Percentiles rank a stretch among this genome's conserved stretches.
phyloP scores from a whole-genome alignment of 2,797 vertebrate species.

The Sebastes wilsoni region DNA sequence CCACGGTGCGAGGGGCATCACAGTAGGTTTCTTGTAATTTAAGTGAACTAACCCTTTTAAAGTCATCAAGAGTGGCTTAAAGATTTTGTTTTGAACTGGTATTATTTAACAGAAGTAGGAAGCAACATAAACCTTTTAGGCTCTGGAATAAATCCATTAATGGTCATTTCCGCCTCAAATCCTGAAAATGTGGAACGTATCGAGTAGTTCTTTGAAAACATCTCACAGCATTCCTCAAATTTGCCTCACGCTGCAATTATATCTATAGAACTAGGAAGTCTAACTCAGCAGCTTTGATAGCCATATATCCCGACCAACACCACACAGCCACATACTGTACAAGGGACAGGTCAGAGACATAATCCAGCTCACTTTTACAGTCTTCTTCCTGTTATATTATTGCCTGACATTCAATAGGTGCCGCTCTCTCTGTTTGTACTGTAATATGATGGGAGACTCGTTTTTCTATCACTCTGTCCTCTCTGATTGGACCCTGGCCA shows the following conservation, averaged over 20 bases:
- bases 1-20: background rate
- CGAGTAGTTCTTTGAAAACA: background rate
- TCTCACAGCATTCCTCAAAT: constrained; percentile 20
- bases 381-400: constrained; percentile 44
- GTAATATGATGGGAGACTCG: constrained; percentile 55
- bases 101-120: background rate
- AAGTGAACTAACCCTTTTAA: constrained; percentile 5
- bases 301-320: constrained; percentile 8
- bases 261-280: constrained; percentile 34
- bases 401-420: constrained; percentile 57
- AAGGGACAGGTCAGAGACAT: constrained; percentile 24
- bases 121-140: background rate
- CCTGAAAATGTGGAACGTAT: background rate
- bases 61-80: background rate
- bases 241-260: constrained; percentile 39
- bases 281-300: constrained; percentile 28
- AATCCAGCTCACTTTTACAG: constrained; percentile 38
- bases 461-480: constrained; percentile 59
- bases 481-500: constrained; percentile 65
- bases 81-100: background rate
- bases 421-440: constrained; percentile 59
- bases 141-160: background rate
- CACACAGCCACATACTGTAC: constrained; percentile 2
- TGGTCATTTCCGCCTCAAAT: background rate
- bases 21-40: background rate